Conservation (phyloP, 2,797 vertebrate species). For the Rachycentron canadum region DNA sequence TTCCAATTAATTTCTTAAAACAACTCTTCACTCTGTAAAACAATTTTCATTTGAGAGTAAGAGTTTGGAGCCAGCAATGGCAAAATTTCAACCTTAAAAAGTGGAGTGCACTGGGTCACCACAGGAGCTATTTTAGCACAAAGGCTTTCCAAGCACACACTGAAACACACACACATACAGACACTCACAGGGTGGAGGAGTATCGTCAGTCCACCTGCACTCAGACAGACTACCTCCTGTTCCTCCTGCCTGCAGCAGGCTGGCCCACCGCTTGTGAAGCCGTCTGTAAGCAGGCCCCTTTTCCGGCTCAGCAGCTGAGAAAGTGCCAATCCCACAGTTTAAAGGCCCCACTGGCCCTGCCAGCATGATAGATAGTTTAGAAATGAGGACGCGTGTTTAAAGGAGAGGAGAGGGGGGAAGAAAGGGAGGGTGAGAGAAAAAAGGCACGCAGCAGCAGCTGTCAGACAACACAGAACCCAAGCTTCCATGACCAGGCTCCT, state of each 20-base stretch:
- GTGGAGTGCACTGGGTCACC: constrained; percentile 14
- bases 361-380: constrained; percentile 94
- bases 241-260: constrained; percentile 68
- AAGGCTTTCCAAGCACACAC: constrained; percentile 37
- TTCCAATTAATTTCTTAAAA: constrained; percentile 66
- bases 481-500: constrained; percentile 73
- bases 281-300: constrained; percentile 82
- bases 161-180: constrained; percentile 18
- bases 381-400: constrained; percentile 89
- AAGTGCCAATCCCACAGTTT: constrained; percentile 94
- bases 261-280: constrained; percentile 78
- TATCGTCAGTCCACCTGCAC: constrained; percentile 74
- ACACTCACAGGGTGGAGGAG: constrained; percentile 41
- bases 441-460: constrained; percentile 78
- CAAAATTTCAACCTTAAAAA: constrained; percentile 22
- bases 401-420: constrained; percentile 65
- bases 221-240: constrained; percentile 72
- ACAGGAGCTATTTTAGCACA: constrained; percentile 35
- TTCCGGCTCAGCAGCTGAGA: constrained; percentile 93
- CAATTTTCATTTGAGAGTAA: constrained; percentile 41
- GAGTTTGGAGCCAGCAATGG: constrained; percentile 18
- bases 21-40: constrained; percentile 37
- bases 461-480: constrained; percentile 78
- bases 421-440: constrained; percentile 48
- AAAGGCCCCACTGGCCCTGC: constrained; percentile 86